Evolutionary conservation across 1,140 invertebrate genomes (phyloP), one percentile per base, ranked within the genome.

Genomic region (Pogonognathellus flavescens): DNA sequence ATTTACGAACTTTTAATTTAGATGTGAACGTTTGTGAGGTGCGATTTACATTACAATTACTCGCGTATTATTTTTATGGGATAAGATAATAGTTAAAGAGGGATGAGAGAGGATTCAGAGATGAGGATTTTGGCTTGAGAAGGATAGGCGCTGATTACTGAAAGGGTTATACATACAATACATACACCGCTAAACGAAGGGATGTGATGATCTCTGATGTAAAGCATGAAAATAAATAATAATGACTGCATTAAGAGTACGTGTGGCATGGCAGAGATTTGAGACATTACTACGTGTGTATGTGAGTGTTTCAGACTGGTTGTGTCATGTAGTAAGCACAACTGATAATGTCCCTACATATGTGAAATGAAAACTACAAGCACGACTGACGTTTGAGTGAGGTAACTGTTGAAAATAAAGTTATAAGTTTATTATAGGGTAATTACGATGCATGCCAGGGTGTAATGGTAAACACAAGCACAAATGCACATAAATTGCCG

Each of bases 201-300:
- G 11, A 55, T 55, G 53, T 55, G 53, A 7, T 53, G 52, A 55
- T 41, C 31, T 41, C 31, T 41, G 31, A 41, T 41, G 31, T 41
- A 41, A 41, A 41, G 25, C 22, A 66, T 25, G 62, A 25, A 25
- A 66, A 66, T 66, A 66, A 66, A 66, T 66, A 66, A 11, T 66
- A 31, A 66, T 66, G 22, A 25, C 62, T 31, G 10, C 1, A 41
- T 41, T 41, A 41, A 41, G 31, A 41, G 31, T 41, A n/a, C n/a
- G 11, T 66, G 14, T 66, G 22, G 20, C 62, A 66, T 66, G 22
- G 11, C 22, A 25, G 16, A 14, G 53, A 55, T 14, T 55, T 14
- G 11, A 14, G 53, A 66, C n/a, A n/a, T n/a, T 41, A 41, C 1
- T 41, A 41, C 1, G 31, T 41, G 1, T 41, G 31, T 41, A 41